Evolutionary conservation across 2,888 invertebrate species (phyloP).

Genomic region (Spisula subtruncata): DNA sequence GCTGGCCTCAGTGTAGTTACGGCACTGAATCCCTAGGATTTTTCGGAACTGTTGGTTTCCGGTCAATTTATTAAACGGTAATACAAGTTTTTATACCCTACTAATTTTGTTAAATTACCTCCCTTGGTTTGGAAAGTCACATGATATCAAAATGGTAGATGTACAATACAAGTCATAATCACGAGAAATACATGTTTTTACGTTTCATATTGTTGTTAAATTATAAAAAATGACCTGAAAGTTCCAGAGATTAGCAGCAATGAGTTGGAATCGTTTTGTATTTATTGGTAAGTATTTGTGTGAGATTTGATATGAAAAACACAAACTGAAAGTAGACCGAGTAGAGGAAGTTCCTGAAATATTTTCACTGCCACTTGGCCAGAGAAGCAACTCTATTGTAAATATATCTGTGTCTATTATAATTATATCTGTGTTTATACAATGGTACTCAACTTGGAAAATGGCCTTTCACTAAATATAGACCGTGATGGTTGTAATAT

Average conservation of each 20-base stretch:
- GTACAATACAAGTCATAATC: slow-evolving; percentile 43
- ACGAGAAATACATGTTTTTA: slow-evolving; percentile 7
- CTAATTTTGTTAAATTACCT: neutral
- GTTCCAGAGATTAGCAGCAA: neutral
- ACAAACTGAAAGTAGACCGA: too few relatives aligned
- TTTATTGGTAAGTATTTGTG: neutral
- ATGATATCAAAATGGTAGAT: slow-evolving; percentile 59
- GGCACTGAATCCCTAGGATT: too few relatives aligned
- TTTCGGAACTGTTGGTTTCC: too few relatives aligned
- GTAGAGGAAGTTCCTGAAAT: too few relatives aligned
- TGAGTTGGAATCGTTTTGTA: slow-evolving; percentile 8
- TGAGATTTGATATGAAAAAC: neutral
- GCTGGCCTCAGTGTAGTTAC: too few relatives aligned
- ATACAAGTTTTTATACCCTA: neutral
- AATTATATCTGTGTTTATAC: too few relatives aligned
- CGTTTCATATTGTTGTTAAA: neutral
- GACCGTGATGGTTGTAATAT: too few relatives aligned
- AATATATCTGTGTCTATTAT: too few relatives aligned
- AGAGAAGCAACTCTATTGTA: too few relatives aligned
- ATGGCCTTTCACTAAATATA: too few relatives aligned
- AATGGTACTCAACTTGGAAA: too few relatives aligned
- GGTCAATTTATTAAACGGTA: neutral
- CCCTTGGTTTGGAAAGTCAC: slow-evolving; percentile 33
- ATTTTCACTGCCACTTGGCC: too few relatives aligned
- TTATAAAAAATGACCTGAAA: neutral